Base-by-base conservation (phyloP, 2,797 vertebrate species). In the Tamandua tetradactyla region DNA sequence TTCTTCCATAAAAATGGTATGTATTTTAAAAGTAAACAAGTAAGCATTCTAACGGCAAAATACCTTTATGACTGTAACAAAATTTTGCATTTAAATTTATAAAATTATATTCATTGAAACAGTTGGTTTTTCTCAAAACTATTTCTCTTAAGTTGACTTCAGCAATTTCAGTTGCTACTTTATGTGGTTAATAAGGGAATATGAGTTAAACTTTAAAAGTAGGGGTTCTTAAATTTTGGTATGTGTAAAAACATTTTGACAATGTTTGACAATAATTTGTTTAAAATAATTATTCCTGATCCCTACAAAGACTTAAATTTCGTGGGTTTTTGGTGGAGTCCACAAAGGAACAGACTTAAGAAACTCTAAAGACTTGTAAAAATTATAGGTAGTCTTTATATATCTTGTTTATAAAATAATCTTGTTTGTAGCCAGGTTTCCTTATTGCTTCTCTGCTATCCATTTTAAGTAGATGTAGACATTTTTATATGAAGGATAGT, bases 1-100 rank as follows among this genome's bases (percentile, higher is more conserved):
- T 99, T 99, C 99, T 99, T 99, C 99, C 99, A 99, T 98, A 99
- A 99, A 98, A 99, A 99, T 97, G 99, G 99, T 99, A 98, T 95
- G 99, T 98, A 95, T 94, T 74, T 76, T n/a, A 57, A 95, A 74
- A 87, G 42, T 96, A 71, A 96, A 94, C 22, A 47, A 94, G 78
- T 82, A 95, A 72, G 72, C 71, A 91, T 90, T 85, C 32, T 47
- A 35, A 95, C 69, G 90, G 5, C 85, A 55, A 18, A 94, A 89
- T 47, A 25, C 42, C 75, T 91, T 66, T 91, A 52, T 85, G 82
- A 8, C 61, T 89, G 25, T 78, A 52, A 80, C 40, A 87, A 30
- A 44, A 30, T 69, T 78, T 62, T 74, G 23, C 17, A 8, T 87
- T 1, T 93, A 80, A 69, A 90, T 96, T 82, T 82, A 62, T 64